Base-by-base conservation (phyloP, 2,888 invertebrate genomes). In the Halictus ligatus region DNA sequence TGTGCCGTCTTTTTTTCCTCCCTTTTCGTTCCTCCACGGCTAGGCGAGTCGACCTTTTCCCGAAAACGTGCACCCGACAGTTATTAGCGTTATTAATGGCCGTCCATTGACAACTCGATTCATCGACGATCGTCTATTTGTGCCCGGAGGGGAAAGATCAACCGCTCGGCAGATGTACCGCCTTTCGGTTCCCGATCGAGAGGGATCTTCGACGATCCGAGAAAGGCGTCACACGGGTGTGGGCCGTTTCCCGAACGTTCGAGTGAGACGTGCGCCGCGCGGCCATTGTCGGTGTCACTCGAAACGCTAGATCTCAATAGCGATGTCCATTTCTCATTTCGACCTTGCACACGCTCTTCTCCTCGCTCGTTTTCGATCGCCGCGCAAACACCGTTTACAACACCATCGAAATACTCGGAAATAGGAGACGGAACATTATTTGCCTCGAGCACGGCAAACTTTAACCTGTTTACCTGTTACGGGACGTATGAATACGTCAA, bases 41-140 rank as follows among this genome's bases (percentile, higher is more conserved):
- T 75, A 74, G 50, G 80, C 69, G 81, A 75, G 75, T 80, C 88
- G 83, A 87, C 87, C 86, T 87, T 90, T 89, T 89, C 91, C 88
- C 87, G 91, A 92, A 90, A 89, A 85, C 88, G 87, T 76, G 87
- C 87, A 85, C 85, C 91, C 92, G 92, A 92, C 93, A 92, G 93
- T 94, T 94, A 94, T 94, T 94, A 94, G 93, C 90, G 92, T 94
- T 94, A 94, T 94, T 94, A 94, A 94, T 94, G 92, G 91, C 92
- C 76, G 82, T 73, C 91, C 90, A 92, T 92, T 94, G 93, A 93
- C 91, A 91, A 90, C 90, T 91, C 91, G 91, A 91, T 91, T 89
- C 89, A 83, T 89, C 86, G 82, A 21, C 85, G 88, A 90, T 91
- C 90, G 80, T 50, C 80, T 78, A 89, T 87, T 88, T 86, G 89